Conservation (phyloP, 2,113 vertebrate species). For the Rousettus leschenaultii region DNA sequence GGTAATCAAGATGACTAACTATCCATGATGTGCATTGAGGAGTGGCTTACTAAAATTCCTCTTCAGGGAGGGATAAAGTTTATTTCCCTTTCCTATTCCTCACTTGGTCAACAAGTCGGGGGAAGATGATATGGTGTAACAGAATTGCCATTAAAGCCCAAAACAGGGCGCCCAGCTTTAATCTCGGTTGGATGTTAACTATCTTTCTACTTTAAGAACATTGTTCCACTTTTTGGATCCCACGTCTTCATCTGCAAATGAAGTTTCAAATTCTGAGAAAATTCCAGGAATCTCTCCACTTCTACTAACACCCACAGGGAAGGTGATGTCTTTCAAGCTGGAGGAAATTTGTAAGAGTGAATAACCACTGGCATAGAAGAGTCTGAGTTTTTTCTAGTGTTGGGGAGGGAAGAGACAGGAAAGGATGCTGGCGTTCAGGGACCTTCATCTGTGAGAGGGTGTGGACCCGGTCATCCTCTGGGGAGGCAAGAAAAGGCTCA, state of each 20-base stretch:
- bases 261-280: slow-evolving; percentile 21
- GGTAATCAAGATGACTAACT: neutral
- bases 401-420: neutral
- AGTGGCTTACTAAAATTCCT: neutral
- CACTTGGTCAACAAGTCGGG: neutral
- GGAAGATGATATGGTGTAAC: neutral
- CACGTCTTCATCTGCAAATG: neutral
- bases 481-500: neutral
- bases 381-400: neutral
- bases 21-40: neutral
- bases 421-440: neutral
- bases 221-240: neutral
- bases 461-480: neutral
- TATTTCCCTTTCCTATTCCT: neutral
- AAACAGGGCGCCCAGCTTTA: neutral
- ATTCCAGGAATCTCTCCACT: neutral
- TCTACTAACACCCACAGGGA: neutral
- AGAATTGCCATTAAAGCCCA: neutral
- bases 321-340: neutral
- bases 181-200: neutral
- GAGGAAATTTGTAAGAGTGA: neutral
- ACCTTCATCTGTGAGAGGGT: neutral
- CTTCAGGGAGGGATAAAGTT: neutral
- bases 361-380: neutral
- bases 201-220: neutral